These are phyloP conservation scores for Nymphalis polychloros DNA, from an alignment of 2,888 invertebrate genomes.

Conservation along the genomic window DNA sequence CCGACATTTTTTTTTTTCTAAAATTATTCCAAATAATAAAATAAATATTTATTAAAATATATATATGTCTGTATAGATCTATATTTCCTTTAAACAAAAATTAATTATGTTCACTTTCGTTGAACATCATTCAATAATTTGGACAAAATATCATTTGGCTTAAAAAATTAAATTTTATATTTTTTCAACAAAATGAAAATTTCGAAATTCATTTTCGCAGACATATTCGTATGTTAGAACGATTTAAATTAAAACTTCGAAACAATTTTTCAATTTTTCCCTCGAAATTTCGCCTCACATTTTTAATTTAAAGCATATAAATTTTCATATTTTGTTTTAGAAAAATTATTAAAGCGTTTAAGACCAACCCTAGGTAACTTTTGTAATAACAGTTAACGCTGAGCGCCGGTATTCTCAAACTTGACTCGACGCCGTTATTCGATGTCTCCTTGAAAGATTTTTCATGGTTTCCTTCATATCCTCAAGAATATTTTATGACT, in stretches of 20 bases:
- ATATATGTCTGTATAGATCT: too few species aligned
- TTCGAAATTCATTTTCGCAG: neutral
- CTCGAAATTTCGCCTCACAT: conserved; percentile 8
- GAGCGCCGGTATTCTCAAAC: conserved; percentile 21
- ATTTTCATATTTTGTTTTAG: conserved; percentile 19
- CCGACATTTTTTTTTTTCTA: too few species aligned
- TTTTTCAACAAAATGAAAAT: neutral
- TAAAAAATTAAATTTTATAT: neutral
- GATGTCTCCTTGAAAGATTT: conserved; percentile 15
- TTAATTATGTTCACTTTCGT: too few species aligned
- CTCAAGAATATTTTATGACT: neutral
- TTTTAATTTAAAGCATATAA: conserved; percentile 11
- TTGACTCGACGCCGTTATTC: conserved; percentile 8
- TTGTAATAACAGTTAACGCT: conserved; percentile 37
- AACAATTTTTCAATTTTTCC: neutral
- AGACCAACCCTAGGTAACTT: conserved; percentile 32
- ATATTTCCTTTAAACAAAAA: too few species aligned
- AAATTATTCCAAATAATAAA: too few species aligned
- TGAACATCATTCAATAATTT: neutral
- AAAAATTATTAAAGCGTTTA: conserved; percentile 25
- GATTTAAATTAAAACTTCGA: conserved; percentile 10
- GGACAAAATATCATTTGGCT: neutral
- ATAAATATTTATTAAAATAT: too few species aligned
- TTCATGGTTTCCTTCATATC: conserved; percentile 18
- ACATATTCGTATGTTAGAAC: neutral